Percentiles rank a stretch among this genome's conserved stretches.
Evolutionary conservation across 2,888 invertebrate genomes (phyloP).

Genomic region (Platynereis dumerilii): DNA sequence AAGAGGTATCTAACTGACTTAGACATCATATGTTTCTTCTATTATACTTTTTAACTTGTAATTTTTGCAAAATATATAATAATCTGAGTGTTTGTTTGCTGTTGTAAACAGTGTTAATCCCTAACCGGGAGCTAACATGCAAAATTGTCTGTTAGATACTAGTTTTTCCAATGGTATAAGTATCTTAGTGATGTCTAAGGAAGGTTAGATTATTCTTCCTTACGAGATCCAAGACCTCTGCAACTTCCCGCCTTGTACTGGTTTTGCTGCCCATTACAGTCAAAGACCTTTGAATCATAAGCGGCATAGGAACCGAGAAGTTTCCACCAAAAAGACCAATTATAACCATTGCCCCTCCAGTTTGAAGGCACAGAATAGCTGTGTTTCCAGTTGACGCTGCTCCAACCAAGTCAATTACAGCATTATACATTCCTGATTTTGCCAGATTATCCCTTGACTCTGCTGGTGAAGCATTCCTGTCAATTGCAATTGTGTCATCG

Average conservation of each 20-base stretch:
- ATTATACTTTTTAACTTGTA: too few species aligned
- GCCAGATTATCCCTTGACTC: background rate
- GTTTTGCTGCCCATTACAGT: background rate
- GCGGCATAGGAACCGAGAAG: background rate
- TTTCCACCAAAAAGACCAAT: conserved; percentile 11
- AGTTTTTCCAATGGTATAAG: too few species aligned
- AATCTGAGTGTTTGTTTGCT: too few species aligned
- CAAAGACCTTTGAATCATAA: conserved; percentile 6
- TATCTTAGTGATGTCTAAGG: too few species aligned
- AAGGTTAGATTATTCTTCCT: background rate
- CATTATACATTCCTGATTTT: conserved; percentile 1
- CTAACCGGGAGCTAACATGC: too few species aligned
- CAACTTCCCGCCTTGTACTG: background rate
- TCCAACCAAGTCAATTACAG: conserved; percentile 15
- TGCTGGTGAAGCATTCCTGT: background rate
- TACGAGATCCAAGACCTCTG: conserved; percentile 5
- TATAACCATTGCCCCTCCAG: background rate
- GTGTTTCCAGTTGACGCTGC: background rate
- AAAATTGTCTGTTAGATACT: too few species aligned
- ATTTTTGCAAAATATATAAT: too few species aligned
- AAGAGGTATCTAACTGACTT: too few species aligned
- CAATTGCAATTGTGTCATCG: conserved; percentile 6
- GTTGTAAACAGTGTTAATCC: too few species aligned
- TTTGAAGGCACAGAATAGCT: background rate
- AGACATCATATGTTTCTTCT: too few species aligned